Percentiles rank a stretch among this genome's conserved stretches.
Evolutionary conservation across 2,888 invertebrate genomes (phyloP).

Genomic region (Dryobota labecula): DNA sequence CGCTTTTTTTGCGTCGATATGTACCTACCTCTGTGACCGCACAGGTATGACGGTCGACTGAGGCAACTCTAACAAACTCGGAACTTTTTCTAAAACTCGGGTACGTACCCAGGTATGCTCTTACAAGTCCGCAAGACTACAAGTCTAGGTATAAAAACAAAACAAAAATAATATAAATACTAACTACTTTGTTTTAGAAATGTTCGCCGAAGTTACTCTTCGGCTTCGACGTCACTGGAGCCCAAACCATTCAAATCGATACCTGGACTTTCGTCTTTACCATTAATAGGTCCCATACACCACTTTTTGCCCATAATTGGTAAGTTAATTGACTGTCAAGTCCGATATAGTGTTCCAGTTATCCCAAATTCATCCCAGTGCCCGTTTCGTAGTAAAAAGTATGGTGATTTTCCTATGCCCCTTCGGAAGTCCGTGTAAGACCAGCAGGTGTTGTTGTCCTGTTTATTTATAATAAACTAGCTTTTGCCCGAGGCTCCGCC

Average conservation of each 20-base stretch:
- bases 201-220: conserved; percentile 57
- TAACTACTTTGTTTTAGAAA: conserved; percentile 54
- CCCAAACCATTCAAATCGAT: conserved; percentile 78
- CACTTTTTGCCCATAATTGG: conserved; percentile 82
- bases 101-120: neutral
- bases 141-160: neutral
- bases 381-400: neutral
- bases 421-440: neutral
- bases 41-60: neutral
- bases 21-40: no score
- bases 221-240: conserved; percentile 49
- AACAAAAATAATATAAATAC: neutral
- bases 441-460: no score
- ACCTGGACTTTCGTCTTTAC: conserved; percentile 81
- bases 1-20: no score
- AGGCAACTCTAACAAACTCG: neutral
- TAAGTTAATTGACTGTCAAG: conserved; percentile 57
- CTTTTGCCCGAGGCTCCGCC: no score
- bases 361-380: neutral
- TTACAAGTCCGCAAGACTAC: neutral
- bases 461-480: no score
- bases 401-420: neutral
- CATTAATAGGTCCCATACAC: conserved; percentile 80
- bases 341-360: neutral
- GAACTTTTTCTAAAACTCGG: neutral